Percentiles rank a stretch among this genome's conserved stretches.
These are phyloP conservation scores for Tinamus major DNA, from an alignment of 2,797 vertebrate genomes.

Conservation along the genomic window DNA sequence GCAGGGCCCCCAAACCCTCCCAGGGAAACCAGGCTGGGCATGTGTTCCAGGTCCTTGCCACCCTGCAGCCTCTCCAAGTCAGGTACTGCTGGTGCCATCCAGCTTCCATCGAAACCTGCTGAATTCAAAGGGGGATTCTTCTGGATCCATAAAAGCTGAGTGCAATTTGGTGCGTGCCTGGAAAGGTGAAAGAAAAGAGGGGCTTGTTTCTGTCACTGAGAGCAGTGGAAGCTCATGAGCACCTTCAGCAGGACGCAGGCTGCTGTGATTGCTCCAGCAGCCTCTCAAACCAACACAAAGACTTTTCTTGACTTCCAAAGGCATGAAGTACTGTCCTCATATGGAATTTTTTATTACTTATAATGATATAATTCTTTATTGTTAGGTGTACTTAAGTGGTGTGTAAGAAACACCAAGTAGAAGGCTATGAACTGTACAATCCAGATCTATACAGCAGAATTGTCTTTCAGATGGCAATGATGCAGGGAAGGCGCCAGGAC, in stretches of 20 bases:
- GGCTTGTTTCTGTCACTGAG: background rate
- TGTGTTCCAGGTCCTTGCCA: background rate
- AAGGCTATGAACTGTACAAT: fast-evolving
- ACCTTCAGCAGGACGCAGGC: background rate
- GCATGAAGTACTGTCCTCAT: fast-evolving
- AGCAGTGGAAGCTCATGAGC: background rate
- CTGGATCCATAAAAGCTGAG: background rate
- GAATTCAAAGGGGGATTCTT: background rate
- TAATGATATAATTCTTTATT: background rate
- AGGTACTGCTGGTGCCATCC: background rate
- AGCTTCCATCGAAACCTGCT: background rate
- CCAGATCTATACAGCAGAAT: background rate
- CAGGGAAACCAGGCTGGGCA: background rate
- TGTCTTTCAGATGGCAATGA: background rate
- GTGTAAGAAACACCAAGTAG: background rate
- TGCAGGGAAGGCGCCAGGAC: fast-evolving
- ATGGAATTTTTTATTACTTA: background rate
- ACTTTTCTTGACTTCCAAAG: background rate
- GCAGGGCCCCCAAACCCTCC: background rate
- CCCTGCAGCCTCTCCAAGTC: background rate
- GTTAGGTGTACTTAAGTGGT: background rate
- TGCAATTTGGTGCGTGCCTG: fast-evolving
- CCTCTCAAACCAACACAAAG: background rate
- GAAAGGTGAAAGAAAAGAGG: background rate
- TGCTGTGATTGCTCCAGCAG: background rate